Evolutionary conservation across 2,797 vertebrate genomes (phyloP).

Genomic region (Hemitrygon akajei): DNA sequence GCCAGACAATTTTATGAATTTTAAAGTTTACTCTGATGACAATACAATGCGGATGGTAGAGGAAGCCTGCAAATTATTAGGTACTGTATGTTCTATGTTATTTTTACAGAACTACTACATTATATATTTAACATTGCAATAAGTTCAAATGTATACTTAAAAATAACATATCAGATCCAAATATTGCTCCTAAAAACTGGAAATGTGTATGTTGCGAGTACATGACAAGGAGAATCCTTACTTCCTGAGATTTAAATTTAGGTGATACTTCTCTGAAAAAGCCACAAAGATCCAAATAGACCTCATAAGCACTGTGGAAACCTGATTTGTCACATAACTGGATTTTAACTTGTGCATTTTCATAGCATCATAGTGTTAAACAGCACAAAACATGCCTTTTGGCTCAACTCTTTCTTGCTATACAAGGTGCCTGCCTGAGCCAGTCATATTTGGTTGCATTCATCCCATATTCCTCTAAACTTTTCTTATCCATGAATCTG

Average conservation of each 20-base stretch:
- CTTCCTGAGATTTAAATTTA: neutral
- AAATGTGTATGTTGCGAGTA: neutral
- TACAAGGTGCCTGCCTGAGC: too few species aligned
- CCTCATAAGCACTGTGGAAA: conserved; percentile 2
- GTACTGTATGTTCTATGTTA: conserved; percentile 48
- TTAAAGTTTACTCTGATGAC: conserved; percentile 67
- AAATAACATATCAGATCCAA: neutral
- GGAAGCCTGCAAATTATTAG: conserved; percentile 59
- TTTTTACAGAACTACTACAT: neutral
- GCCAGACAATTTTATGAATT: conserved; percentile 67
- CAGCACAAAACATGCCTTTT: too few species aligned
- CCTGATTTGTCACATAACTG: conserved; percentile 24
- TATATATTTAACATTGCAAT: neutral
- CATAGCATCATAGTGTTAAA: neutral
- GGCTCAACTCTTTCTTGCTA: too few species aligned
- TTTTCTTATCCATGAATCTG: too few species aligned
- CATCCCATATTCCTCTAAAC: too few species aligned
- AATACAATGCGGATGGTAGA: conserved; percentile 62
- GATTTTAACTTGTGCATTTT: neutral
- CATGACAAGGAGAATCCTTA: neutral
- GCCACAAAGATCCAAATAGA: neutral
- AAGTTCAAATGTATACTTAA: neutral
- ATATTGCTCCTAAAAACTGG: neutral
- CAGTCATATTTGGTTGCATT: too few species aligned
- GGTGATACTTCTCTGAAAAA: neutral